A percentile compares a stretch with the other conserved stretches of the same genome.
These are phyloP conservation scores for Lepidocyrtoides sp. DNA, from an alignment of 2,888 invertebrate species.

Conservation along the genomic window DNA sequence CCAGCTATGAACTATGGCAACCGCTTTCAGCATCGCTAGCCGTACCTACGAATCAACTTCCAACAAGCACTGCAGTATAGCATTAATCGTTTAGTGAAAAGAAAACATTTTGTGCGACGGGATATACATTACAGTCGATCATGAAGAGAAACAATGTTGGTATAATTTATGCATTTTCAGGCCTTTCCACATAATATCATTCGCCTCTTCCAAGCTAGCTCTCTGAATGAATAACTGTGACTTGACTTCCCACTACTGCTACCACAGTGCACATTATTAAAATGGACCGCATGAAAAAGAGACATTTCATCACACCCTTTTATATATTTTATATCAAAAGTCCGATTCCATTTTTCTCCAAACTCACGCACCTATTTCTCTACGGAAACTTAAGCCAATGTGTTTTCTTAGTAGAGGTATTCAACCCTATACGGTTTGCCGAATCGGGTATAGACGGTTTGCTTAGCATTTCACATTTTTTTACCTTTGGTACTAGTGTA, in stretches of 20 bases:
- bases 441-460: no score
- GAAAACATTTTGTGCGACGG: neutral
- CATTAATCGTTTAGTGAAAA: neutral
- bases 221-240: neutral
- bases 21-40: neutral
- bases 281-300: neutral
- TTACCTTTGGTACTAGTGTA: neutral
- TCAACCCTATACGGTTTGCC: no score
- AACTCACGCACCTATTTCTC: neutral
- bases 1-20: neutral
- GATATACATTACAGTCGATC: neutral
- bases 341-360: neutral
- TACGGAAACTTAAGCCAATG: neutral
- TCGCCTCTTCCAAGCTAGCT: neutral
- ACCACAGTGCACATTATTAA: neutral
- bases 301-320: constrained; percentile 7
- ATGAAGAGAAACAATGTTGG: neutral
- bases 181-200: neutral
- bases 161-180: constrained; percentile 11
- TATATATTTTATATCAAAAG: neutral
- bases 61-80: neutral
- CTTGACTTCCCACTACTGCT: neutral
- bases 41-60: neutral
- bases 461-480: no score
- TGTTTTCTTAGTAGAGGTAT: neutral